phyloP scores from a whole-genome alignment of 53 echinoderm and acorn worm species.

The Zoroaster sp. region DNA sequence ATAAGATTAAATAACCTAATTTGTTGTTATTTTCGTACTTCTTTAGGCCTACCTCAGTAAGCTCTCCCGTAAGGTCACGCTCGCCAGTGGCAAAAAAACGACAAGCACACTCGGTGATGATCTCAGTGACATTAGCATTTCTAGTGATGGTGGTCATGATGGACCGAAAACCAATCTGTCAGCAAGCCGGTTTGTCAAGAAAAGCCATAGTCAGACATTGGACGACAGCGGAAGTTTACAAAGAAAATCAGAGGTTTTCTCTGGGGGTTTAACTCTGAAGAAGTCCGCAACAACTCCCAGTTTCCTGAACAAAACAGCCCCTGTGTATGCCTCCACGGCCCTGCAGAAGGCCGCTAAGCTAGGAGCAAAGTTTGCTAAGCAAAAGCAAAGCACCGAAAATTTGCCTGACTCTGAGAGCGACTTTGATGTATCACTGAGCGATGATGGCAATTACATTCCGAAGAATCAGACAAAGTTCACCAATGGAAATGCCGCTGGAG shows the following conservation, averaged over 20 bases:
- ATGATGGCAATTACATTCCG: background rate
- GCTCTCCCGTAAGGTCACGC: constrained; percentile 25
- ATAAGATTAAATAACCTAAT: too few relatives aligned
- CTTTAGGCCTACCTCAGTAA: constrained; percentile 31
- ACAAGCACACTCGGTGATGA: constrained; percentile 9
- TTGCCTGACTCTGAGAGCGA: constrained; percentile 52
- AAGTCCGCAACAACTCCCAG: constrained; percentile 46
- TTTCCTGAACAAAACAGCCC: constrained; percentile 52
- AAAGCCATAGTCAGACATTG: constrained; percentile 61
- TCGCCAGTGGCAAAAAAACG: background rate
- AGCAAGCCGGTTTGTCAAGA: constrained; percentile 60
- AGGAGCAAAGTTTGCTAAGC: constrained; percentile 53
- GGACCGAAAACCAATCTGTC: background rate
- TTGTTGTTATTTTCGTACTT: background rate
- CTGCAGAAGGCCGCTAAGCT: constrained; percentile 59
- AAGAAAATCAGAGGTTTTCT: background rate
- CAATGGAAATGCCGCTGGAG: background rate
- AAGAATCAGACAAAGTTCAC: background rate
- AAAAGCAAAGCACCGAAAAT: constrained; percentile 29
- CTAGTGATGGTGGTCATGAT: background rate
- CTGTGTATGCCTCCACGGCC: constrained; percentile 56
- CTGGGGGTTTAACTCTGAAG: background rate
- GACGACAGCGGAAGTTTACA: background rate
- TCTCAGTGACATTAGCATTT: constrained; percentile 35
- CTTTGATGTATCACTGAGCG: constrained; percentile 33